A percentile compares a stretch with the other conserved stretches of the same genome.
Conservation (phyloP, 2,113 vertebrate species). For the Pseudopipra pipra region DNA sequence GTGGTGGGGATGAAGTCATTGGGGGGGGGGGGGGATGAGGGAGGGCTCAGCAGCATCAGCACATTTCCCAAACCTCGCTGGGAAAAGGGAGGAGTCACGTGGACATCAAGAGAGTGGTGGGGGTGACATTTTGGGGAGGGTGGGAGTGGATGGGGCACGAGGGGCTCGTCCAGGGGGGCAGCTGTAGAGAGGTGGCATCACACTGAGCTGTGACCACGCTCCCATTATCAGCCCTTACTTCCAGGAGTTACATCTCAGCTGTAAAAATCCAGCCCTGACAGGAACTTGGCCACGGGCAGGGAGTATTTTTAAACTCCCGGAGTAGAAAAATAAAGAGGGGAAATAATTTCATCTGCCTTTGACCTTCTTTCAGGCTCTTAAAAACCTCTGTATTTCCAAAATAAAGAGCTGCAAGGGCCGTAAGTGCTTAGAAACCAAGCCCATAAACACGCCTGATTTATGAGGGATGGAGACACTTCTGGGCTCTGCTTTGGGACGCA, state of each 20-base stretch:
- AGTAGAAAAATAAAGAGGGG: neutral
- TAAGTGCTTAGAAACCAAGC: neutral
- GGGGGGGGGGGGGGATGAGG: neutral
- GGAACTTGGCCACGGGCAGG: neutral
- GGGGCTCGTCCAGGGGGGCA: neutral
- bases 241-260: neutral
- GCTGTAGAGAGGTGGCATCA: accelerated
- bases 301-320: neutral
- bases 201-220: neutral
- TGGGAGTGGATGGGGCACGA: neutral
- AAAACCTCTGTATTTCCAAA: neutral
- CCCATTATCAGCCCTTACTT: neutral
- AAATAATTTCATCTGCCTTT: neutral
- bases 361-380: neutral
- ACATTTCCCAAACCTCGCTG: neutral
- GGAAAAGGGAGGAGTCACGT: neutral
- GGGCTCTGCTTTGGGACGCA: neutral
- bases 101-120: accelerated
- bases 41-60: slow-evolving; percentile 30
- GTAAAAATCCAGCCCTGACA: neutral
- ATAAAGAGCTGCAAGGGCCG: neutral
- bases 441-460: slow-evolving; percentile 5
- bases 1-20: neutral
- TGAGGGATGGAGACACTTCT: neutral
- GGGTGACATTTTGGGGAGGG: neutral